Percentiles rank a stretch among this genome's conserved stretches.
Evolutionary conservation across 37 sponge, comb jelly and placozoan genomes (phyloP).

Genomic region (Aplysina aerophoba): DNA sequence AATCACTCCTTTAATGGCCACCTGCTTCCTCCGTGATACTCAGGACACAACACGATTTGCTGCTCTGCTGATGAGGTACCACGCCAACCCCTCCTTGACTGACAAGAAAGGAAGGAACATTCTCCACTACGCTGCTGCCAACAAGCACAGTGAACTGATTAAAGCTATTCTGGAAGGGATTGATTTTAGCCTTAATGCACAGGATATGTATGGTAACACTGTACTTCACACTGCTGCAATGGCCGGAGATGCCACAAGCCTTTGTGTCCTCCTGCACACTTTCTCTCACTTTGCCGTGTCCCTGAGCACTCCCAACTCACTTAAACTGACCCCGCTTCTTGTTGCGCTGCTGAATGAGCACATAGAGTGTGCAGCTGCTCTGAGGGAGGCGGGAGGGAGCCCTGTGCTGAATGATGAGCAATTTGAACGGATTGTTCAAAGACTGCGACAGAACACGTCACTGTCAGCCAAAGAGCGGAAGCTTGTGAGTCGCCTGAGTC

Average conservation of each 20-base stretch:
- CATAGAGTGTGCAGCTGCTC: not conserved
- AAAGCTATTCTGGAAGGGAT: not conserved
- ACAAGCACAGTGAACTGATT: not conserved
- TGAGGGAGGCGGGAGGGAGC: constrained; percentile 17
- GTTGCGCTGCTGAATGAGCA: constrained; percentile 7
- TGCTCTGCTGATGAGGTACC: constrained; percentile 8
- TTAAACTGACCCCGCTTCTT: constrained; percentile 25
- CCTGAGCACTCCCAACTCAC: not conserved
- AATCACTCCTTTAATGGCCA: constrained; percentile 42
- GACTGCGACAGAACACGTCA: not conserved
- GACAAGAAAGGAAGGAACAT: constrained; percentile 34
- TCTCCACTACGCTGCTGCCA: constrained; percentile 32
- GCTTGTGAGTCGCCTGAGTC: not conserved
- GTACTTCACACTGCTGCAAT: constrained; percentile 37
- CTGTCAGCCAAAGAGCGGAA: not conserved
- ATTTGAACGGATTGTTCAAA: not conserved
- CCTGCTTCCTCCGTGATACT: constrained; percentile 31
- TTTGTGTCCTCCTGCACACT: constrained; percentile 11
- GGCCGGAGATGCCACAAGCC: not conserved
- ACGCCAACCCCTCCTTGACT: constrained; percentile 5
- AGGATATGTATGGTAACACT: constrained; percentile 44
- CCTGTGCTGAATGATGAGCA: not conserved
- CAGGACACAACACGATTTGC: not conserved
- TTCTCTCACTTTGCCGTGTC: not conserved
- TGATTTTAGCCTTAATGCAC: constrained; percentile 24